These are phyloP conservation scores for Dendrolimus houi DNA, from an alignment of 2,888 invertebrate genomes.

Conservation along the genomic window DNA sequence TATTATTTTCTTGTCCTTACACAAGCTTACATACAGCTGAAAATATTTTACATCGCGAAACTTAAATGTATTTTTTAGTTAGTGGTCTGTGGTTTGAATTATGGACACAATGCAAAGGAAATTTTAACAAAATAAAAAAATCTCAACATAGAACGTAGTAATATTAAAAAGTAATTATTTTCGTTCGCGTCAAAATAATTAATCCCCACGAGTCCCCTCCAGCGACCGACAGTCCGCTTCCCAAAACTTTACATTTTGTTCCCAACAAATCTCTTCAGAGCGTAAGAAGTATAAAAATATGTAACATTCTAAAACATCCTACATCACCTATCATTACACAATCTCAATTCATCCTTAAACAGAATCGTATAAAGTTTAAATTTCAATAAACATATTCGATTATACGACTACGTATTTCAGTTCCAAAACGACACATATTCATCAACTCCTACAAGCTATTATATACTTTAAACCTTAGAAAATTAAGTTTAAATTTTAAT, in stretches of 20 bases:
- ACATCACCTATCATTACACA: not conserved
- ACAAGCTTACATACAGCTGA: too few relatives aligned
- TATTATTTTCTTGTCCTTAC: too few relatives aligned
- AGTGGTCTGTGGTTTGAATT: too few relatives aligned
- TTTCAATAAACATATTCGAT: not conserved
- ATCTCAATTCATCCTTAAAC: not conserved
- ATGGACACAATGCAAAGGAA: too few relatives aligned
- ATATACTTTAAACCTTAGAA: too few relatives aligned
- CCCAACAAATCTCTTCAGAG: not conserved
- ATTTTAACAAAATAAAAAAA: too few relatives aligned
- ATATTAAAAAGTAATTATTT: slow-evolving; percentile 30
- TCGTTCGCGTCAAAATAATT: slow-evolving; percentile 21
- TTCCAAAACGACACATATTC: not conserved
- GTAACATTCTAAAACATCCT: not conserved
- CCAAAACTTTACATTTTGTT: not conserved
- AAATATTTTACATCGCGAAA: too few relatives aligned
- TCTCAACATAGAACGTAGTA: slow-evolving; percentile 9
- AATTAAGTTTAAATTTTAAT: not conserved
- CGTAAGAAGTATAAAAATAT: not conserved
- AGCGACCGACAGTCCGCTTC: slow-evolving; percentile 33
- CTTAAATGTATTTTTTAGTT: too few relatives aligned
- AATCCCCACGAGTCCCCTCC: slow-evolving; percentile 20
- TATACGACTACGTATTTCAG: not conserved
- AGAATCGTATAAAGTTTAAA: slow-evolving; percentile 2
- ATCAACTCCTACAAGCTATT: too few relatives aligned